These are phyloP conservation scores for Meloidogyne chitwoodi DNA, from an alignment of 1,140 invertebrate species.

Conservation along the genomic window DNA sequence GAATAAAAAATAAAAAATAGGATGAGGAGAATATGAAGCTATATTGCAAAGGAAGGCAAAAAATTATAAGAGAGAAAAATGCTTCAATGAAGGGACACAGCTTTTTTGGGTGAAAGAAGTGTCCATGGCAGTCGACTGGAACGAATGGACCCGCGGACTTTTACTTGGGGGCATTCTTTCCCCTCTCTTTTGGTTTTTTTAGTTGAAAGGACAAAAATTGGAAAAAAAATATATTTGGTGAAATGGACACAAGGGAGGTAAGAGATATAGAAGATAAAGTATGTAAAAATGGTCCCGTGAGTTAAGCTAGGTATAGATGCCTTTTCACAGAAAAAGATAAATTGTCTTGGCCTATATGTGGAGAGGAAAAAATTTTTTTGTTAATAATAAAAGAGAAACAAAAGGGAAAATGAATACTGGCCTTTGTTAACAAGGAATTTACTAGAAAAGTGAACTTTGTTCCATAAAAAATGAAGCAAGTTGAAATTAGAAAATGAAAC, in stretches of 20 bases:
- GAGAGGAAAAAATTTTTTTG: neutral
- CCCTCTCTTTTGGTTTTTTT: neutral
- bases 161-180: neutral
- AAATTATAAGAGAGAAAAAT: too few species aligned
- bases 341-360: neutral
- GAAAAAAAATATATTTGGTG: neutral
- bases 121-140: neutral
- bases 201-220: neutral
- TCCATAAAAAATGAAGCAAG: too few species aligned
- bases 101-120: neutral
- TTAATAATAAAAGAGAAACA: too few species aligned
- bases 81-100: too few species aligned
- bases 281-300: neutral
- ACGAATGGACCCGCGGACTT: neutral
- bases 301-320: neutral
- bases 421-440: too few species aligned
- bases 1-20: too few species aligned
- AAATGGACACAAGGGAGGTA: neutral
- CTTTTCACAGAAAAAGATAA: neutral
- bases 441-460: too few species aligned
- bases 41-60: too few species aligned
- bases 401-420: too few species aligned
- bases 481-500: too few species aligned
- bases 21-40: too few species aligned
- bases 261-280: neutral